These are phyloP conservation scores for Speoplatyrhinus poulsoni DNA, from an alignment of 2,113 vertebrate species.

Conservation along the genomic window DNA sequence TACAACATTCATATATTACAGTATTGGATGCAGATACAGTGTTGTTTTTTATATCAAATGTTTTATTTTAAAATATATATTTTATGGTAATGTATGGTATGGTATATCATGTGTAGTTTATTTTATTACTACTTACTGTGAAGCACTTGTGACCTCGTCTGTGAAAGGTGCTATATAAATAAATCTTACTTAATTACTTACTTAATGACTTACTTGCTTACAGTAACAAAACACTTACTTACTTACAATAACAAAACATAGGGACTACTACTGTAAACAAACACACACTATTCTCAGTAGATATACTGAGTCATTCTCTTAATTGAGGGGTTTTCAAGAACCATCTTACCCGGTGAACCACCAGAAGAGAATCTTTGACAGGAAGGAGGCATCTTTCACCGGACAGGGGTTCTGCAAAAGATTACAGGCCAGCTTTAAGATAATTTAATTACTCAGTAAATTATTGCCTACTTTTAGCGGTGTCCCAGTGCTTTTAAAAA, in stretches of 20 bases:
- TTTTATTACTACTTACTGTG: no score
- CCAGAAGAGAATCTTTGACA: constrained; percentile 92
- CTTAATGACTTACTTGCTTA: background rate
- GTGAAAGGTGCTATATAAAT: no score
- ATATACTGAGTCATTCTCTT: constrained; percentile 45
- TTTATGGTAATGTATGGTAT: no score
- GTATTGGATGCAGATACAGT: no score
- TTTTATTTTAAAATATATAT: no score
- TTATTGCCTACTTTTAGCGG: constrained; percentile 22
- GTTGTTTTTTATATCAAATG: no score
- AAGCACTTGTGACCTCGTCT: no score
- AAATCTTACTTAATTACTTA: no score
- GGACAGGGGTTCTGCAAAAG: constrained; percentile 89
- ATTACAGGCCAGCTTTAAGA: constrained; percentile 43
- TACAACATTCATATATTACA: constrained; percentile 40
- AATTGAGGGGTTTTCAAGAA: constrained; percentile 53
- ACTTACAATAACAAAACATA: constrained; percentile 1
- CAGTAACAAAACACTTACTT: constrained; percentile 46
- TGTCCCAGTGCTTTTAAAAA: constrained; percentile 20
- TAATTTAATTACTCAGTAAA: constrained; percentile 40
- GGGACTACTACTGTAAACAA: constrained; percentile 53
- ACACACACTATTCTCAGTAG: constrained; percentile 28
- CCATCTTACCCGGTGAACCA: constrained; percentile 91
- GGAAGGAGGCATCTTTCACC: constrained; percentile 84
- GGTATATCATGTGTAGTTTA: no score